phyloP scores from a whole-genome alignment of 2,797 vertebrate genomes.

The Chrosomus eos region DNA sequence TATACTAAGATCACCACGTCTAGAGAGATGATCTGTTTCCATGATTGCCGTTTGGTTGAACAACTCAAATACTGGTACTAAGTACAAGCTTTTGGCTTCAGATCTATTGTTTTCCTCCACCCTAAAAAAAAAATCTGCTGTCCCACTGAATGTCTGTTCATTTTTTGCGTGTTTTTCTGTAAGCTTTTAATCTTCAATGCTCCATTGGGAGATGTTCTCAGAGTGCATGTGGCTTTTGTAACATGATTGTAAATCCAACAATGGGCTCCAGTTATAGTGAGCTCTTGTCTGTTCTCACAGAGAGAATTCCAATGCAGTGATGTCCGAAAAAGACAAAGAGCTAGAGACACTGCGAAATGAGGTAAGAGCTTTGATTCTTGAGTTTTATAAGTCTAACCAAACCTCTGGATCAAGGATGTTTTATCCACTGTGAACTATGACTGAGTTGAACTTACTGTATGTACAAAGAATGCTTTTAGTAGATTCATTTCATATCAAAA shows the following conservation, averaged over 20 bases:
- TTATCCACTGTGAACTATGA: not conserved
- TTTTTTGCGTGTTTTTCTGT: constrained; percentile 20
- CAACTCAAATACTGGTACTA: not conserved
- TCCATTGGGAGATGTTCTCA: constrained; percentile 22
- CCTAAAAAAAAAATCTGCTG: constrained; percentile 5
- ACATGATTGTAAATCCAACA: constrained; percentile 20
- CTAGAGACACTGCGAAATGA: constrained; percentile 91
- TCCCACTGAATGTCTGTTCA: not conserved
- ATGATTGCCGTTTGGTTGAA: not conserved
- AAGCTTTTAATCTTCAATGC: constrained; percentile 38
- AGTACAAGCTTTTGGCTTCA: not conserved
- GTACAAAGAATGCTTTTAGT: not conserved
- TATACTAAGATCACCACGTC: constrained; percentile 35
- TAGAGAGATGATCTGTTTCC: constrained; percentile 19
- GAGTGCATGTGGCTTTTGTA: constrained; percentile 21
- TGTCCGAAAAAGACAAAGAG: constrained; percentile 89
- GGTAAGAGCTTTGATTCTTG: constrained; percentile 70
- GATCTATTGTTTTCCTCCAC: constrained; percentile 17
- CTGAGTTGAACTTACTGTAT: not conserved
- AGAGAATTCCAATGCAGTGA: constrained; percentile 84
- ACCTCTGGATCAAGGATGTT: not conserved
- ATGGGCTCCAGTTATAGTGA: not conserved
- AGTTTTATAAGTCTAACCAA: not conserved
- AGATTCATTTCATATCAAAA: not conserved
- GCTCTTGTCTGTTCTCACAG: constrained; percentile 70